A percentile compares a stretch with the other conserved stretches of the same genome.
Conservation (phyloP, 2,888 invertebrate species). For the Timandra comae region DNA sequence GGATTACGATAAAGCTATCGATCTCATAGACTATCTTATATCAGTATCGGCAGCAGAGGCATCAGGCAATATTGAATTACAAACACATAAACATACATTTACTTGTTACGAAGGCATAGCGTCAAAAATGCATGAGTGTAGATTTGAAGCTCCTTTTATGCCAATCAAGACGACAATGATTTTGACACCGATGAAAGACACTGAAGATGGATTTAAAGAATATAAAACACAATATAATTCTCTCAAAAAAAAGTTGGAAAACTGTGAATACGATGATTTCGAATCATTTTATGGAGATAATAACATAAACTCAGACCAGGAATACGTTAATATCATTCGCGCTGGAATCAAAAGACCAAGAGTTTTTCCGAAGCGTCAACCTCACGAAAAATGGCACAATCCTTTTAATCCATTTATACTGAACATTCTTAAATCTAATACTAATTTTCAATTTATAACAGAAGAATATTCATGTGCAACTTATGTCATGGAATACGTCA, state of each 20-base stretch:
- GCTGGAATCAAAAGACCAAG: conserved; percentile 24
- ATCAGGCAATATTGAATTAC: conserved; percentile 18
- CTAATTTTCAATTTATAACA: conserved; percentile 39
- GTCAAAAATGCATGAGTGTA: conserved; percentile 15
- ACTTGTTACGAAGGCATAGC: conserved; percentile 9
- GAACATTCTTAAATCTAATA: conserved; percentile 30
- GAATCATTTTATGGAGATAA: conserved; percentile 22
- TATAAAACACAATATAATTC: conserved; percentile 4
- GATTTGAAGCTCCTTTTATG: conserved; percentile 28
- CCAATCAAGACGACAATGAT: conserved; percentile 16
- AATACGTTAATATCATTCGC: conserved; percentile 11
- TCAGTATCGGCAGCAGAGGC: conserved; percentile 18
- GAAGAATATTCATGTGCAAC: conserved; percentile 49
- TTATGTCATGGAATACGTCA: conserved; percentile 46
- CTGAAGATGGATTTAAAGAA: conserved; percentile 5
- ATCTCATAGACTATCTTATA: conserved; percentile 16
- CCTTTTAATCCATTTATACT: conserved; percentile 39
- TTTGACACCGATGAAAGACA: conserved; percentile 22
- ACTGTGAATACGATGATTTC: conserved; percentile 21
- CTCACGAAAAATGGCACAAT: conserved; percentile 34
- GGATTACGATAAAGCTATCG: conserved; percentile 10
- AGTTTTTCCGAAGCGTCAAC: conserved; percentile 24
- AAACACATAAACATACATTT: conserved; percentile 20
- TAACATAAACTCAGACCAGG: conserved; percentile 25
- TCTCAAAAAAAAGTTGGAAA: conserved; percentile 23